These are phyloP conservation scores for Empis livida DNA, from an alignment of 2,888 invertebrate genomes.

Conservation along the genomic window DNA sequence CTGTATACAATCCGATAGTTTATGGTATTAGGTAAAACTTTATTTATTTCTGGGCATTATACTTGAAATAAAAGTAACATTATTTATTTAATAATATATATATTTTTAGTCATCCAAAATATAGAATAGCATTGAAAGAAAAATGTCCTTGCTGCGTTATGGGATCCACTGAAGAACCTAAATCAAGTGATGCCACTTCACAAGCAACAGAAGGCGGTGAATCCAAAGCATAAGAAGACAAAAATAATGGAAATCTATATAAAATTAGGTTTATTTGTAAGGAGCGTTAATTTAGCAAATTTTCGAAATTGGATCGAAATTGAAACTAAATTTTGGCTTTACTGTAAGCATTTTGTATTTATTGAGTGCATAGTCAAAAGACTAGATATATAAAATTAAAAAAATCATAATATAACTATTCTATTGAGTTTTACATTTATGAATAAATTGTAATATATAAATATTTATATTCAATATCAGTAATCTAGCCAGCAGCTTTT, in stretches of 20 bases:
- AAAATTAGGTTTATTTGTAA: too few species aligned
- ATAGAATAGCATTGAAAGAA: constrained; percentile 44
- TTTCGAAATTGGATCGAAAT: too few species aligned
- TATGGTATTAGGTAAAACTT: constrained; percentile 45
- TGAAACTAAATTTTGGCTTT: too few species aligned
- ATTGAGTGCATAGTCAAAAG: too few species aligned
- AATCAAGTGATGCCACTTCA: constrained; percentile 28
- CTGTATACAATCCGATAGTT: constrained; percentile 45
- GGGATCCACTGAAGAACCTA: constrained; percentile 31
- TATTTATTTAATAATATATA: constrained; percentile 1
- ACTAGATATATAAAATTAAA: too few species aligned
- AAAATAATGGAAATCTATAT: background rate
- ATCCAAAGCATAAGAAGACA: constrained; percentile 26
- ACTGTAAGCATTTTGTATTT: too few species aligned
- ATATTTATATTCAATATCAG: too few species aligned
- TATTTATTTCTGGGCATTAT: background rate
- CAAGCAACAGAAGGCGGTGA: constrained; percentile 30
- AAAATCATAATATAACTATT: too few species aligned
- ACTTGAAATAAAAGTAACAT: background rate
- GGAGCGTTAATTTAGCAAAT: too few species aligned
- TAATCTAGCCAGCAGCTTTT: too few species aligned
- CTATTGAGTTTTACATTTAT: too few species aligned
- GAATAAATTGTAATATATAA: too few species aligned
- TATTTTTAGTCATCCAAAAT: constrained; percentile 43
- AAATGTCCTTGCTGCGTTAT: constrained; percentile 44